A percentile compares a stretch with the other conserved stretches of the same genome.
phyloP scores from a whole-genome alignment of 2,113 vertebrate genomes.

The Xiphias gladius region DNA sequence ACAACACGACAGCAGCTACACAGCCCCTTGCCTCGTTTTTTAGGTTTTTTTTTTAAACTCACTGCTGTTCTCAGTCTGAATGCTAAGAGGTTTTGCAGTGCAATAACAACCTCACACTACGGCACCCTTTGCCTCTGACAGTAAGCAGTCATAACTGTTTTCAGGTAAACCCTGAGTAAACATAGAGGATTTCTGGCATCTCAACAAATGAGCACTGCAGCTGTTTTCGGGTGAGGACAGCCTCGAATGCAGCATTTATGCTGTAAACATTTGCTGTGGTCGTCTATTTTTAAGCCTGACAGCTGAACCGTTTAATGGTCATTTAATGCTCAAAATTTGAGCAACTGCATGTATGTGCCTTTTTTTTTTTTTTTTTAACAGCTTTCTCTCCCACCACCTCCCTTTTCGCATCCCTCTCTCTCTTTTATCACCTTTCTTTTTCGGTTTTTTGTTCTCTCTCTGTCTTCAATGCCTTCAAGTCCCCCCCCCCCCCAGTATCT shows the following conservation, averaged over 20 bases:
- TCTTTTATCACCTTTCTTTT: constrained; percentile 24
- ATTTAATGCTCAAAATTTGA: not conserved
- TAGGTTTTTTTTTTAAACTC: no score
- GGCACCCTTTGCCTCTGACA: no score
- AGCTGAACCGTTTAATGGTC: not conserved
- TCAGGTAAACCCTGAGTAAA: not conserved
- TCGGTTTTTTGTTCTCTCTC: constrained; percentile 18
- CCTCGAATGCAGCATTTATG: no score
- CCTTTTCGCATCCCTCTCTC: not conserved
- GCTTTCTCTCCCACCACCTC: not conserved
- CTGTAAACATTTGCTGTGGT: not conserved
- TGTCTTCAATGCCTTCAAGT: constrained; percentile 46
- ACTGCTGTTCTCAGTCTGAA: not conserved
- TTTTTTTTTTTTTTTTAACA: not conserved
- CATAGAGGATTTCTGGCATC: not conserved
- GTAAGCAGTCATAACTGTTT: no score
- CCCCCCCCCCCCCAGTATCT: constrained; percentile 9
- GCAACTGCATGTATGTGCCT: not conserved
- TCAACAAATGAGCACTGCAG: not conserved
- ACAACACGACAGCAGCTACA: no score
- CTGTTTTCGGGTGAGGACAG: not conserved
- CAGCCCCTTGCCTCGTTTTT: no score
- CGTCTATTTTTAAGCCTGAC: not conserved
- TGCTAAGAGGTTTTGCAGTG: not conserved
- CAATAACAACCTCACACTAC: no score